Base-by-base conservation (phyloP, 2,888 invertebrate genomes). In the Onthophagus sagittarius region DNA sequence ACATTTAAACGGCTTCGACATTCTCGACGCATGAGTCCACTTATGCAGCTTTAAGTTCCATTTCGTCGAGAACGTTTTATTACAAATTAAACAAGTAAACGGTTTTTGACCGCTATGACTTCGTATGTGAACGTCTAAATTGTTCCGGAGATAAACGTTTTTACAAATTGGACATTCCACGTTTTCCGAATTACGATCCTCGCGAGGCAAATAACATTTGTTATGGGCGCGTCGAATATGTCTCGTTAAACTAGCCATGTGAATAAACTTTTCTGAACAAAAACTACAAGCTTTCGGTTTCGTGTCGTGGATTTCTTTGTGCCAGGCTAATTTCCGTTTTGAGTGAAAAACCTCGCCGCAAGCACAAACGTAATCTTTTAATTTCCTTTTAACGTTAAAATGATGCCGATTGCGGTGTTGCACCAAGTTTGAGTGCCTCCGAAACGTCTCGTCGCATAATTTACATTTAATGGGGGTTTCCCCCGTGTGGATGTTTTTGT, bases 31-130 rank as follows among this genome's bases (percentile, higher is more conserved):
- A 86, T 96, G 96, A 71, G 94, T 94, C 95, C 95, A 95, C 78
- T 93, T 91, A 86, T 96, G 96, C 78, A 94, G 89, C 83, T 95
- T 94, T 71, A 96, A 88, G 86, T 96, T 96, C 94, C 95, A 96
- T 84, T 94, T 94, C 78, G 95, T 95, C 78, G 93, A 93, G 86
- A 96, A 96, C 33, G 91, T 88, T 83, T 95, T 95, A 82, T 91
- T 93, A 86, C 96, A 96, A 72, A 95, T 91, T 72, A 91, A 88
- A 85, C 96, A 96, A 75, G 90, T 88, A 86, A 90, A 93, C n/a
- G 94, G 94, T 72, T 91, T 88, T 83, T 91, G 88, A 76, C 94
- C 91, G 78, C 89, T 90, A 86, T 96, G 96, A 70, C 93, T 93
- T 15, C 90, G 89, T 84, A 95, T 89, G 83, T 95, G 95, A 4